These are phyloP conservation scores for Dipodomys merriami DNA, from an alignment of 2,113 vertebrate genomes.

Conservation along the genomic window DNA sequence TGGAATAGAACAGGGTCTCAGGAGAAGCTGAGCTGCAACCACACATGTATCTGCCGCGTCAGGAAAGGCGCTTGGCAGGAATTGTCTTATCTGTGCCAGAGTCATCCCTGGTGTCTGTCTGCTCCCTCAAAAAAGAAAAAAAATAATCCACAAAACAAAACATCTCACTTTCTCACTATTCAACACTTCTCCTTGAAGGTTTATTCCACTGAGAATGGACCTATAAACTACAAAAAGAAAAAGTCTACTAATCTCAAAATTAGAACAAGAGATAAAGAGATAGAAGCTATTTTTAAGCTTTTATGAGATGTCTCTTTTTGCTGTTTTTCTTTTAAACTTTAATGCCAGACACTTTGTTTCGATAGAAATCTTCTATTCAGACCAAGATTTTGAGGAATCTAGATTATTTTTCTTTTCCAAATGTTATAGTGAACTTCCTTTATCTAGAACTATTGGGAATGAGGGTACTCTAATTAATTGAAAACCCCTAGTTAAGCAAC, in stretches of 20 bases:
- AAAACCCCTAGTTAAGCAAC: slow-evolving; percentile 7
- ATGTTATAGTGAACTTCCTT: slow-evolving; percentile 16
- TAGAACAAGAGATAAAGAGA: background rate
- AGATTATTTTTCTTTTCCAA: slow-evolving; percentile 39
- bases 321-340: slow-evolving; percentile 45
- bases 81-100: slow-evolving; percentile 20
- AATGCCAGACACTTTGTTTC: background rate
- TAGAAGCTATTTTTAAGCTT: background rate
- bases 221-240: slow-evolving; percentile 24
- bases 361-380: slow-evolving; percentile 7
- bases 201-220: background rate
- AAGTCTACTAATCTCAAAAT: slow-evolving; percentile 7
- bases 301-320: background rate
- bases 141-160: background rate
- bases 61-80: background rate
- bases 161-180: background rate
- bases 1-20: background rate
- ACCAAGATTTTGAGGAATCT: background rate
- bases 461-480: background rate
- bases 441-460: slow-evolving; percentile 25
- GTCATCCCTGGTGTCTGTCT: background rate
- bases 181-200: background rate
- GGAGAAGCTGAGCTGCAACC: background rate
- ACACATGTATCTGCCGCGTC: slow-evolving; percentile 17
- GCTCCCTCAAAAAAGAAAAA: background rate